A percentile compares a stretch with the other conserved stretches of the same genome.
Conservation (phyloP, 2,113 vertebrate genomes). For the Salvator merianae region DNA sequence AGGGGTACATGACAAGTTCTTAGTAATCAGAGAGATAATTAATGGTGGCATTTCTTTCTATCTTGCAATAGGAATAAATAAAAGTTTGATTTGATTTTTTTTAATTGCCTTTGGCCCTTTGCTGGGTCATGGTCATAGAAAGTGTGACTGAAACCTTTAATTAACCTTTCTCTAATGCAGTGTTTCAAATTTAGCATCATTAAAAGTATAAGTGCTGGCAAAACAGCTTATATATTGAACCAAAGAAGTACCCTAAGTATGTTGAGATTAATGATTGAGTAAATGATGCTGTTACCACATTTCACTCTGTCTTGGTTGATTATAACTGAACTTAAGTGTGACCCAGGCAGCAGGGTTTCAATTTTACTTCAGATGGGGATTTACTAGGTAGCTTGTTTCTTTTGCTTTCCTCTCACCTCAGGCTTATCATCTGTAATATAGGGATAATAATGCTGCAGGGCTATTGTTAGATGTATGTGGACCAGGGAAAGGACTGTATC, state of each 20-base stretch:
- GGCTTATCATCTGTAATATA: background rate
- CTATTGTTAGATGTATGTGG: background rate
- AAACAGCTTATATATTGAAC: conserved; percentile 13
- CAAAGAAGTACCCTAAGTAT: conserved; percentile 31
- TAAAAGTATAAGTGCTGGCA: conserved; percentile 52
- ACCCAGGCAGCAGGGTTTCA: background rate
- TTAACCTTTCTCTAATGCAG: conserved; percentile 68
- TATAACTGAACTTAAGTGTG: background rate
- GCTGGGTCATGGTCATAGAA: conserved; percentile 53
- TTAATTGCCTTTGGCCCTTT: conserved; percentile 57
- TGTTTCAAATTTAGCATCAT: conserved; percentile 54
- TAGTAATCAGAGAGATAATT: conserved; percentile 63
- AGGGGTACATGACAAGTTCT: conserved; percentile 38
- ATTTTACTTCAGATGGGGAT: background rate
- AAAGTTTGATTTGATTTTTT: conserved; percentile 54
- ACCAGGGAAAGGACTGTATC: background rate
- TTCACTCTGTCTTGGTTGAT: conserved; percentile 6
- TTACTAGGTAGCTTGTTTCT: background rate
- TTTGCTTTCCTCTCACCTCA: background rate
- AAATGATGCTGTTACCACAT: conserved; percentile 17
- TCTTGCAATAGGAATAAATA: conserved; percentile 59
- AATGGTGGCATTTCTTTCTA: conserved; percentile 50
- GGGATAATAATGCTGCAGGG: background rate
- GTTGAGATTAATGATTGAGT: background rate
- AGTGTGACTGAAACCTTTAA: conserved; percentile 64